Evolutionary conservation across 2,113 vertebrate genomes (phyloP).

Genomic region (Archilochus colubris): DNA sequence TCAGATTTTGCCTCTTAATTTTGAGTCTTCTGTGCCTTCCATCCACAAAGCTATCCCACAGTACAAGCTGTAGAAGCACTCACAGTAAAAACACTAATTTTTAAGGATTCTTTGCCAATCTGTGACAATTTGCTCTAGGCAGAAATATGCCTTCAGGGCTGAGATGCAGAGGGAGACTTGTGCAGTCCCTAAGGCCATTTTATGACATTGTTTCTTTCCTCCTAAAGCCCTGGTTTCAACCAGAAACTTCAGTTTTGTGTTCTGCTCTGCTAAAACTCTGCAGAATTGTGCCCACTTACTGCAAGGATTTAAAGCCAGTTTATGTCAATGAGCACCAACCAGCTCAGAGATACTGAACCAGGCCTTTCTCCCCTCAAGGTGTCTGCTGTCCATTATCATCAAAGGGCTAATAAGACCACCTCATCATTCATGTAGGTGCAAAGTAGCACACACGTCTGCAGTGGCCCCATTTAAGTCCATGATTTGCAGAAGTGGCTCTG

Average conservation of each 20-base stretch:
- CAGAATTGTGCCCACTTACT: not conserved
- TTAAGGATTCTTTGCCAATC: not conserved
- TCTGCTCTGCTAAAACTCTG: not conserved
- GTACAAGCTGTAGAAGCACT: not conserved
- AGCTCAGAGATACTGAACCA: not conserved
- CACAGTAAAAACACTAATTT: not conserved
- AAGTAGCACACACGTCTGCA: not conserved
- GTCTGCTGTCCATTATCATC: not conserved
- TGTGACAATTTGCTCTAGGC: conserved; percentile 14
- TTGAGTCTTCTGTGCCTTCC: not conserved
- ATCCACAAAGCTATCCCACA: not conserved
- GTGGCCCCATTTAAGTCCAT: not conserved
- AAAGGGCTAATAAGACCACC: not conserved
- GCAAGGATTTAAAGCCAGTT: not conserved
- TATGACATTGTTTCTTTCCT: not conserved
- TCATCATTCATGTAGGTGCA: fast-evolving
- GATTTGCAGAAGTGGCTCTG: not conserved
- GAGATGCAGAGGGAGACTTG: not conserved
- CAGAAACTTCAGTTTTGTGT: not conserved
- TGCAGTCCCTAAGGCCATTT: not conserved
- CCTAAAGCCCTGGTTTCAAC: not conserved
- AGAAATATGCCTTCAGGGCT: not conserved
- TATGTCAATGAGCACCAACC: not conserved
- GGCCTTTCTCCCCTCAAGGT: not conserved
- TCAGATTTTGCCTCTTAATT: conserved; percentile 25